These are phyloP conservation scores for Ailuropoda melanoleuca DNA, from an alignment of 2,113 vertebrate genomes.

Conservation along the genomic window DNA sequence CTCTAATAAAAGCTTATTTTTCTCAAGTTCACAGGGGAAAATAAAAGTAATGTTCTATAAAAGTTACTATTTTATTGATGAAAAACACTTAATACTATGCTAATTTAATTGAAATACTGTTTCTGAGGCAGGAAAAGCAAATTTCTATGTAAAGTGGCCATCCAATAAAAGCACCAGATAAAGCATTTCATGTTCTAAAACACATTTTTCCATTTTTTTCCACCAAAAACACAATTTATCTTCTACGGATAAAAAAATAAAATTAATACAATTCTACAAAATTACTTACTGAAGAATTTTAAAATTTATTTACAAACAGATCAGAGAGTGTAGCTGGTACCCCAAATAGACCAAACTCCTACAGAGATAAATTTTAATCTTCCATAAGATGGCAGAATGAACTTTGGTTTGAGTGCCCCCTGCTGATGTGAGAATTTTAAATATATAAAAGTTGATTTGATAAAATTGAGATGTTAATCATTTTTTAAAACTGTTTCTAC, in stretches of 20 bases:
- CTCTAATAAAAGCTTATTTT: constrained; percentile 2
- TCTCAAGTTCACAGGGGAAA: neutral
- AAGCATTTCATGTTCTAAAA: constrained; percentile 3
- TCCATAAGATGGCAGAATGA: constrained; percentile 34
- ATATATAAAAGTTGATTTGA: neutral
- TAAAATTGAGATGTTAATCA: neutral
- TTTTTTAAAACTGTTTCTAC: neutral
- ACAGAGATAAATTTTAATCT: neutral
- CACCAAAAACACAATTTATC: neutral
- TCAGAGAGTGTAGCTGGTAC: neutral
- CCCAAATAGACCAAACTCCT: constrained; percentile 12
- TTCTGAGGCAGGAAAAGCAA: neutral
- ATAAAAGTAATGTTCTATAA: neutral
- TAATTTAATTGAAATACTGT: neutral
- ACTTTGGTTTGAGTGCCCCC: constrained; percentile 84
- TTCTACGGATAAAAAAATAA: neutral
- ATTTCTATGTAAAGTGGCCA: neutral
- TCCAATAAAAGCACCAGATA: neutral
- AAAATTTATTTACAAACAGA: neutral
- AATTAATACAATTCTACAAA: neutral
- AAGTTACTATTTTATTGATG: constrained; percentile 15
- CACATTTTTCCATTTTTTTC: neutral
- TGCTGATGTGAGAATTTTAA: constrained; percentile 75
- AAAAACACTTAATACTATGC: neutral
- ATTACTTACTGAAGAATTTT: neutral